Evolutionary conservation across 1,140 invertebrate species (phyloP).

Genomic region (Bombus sylvicola): DNA sequence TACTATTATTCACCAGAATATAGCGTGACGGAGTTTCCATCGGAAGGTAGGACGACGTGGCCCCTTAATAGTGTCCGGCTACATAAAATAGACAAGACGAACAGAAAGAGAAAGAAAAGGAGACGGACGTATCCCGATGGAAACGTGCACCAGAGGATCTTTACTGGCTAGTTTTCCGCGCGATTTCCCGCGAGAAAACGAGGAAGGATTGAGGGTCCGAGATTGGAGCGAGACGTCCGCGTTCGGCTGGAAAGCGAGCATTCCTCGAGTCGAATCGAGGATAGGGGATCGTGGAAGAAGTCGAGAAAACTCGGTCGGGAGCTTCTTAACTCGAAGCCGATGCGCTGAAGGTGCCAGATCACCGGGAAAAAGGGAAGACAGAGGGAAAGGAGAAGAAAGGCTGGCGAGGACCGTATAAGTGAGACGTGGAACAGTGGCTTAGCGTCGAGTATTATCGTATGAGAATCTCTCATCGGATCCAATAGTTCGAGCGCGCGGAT

Average conservation of each 20-base stretch:
- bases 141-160: constrained; percentile 68
- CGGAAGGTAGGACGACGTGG: constrained; percentile 22
- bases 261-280: constrained; percentile 5
- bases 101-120: not conserved
- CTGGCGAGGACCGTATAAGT: constrained; percentile 44
- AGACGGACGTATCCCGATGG: constrained; percentile 7
- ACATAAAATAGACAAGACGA: constrained; percentile 49
- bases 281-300: constrained; percentile 47
- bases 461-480: constrained; percentile 81
- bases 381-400: constrained; percentile 46
- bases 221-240: constrained; percentile 71
- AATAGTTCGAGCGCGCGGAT: constrained; percentile 81
- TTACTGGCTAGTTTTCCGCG: constrained; percentile 78
- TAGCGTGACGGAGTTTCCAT: constrained; percentile 27
- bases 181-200: constrained; percentile 76
- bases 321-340: constrained; percentile 61
- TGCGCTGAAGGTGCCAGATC: constrained; percentile 40
- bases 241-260: constrained; percentile 53
- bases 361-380: constrained; percentile 16
- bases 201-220: constrained; percentile 75
- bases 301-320: constrained; percentile 65
- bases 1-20: constrained; percentile 41
- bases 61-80: constrained; percentile 45
- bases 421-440: constrained; percentile 66
- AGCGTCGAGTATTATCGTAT: constrained; percentile 75